These are phyloP conservation scores for Hypsibius dujardini DNA, from an alignment of 1,140 invertebrate genomes.

Conservation along the genomic window DNA sequence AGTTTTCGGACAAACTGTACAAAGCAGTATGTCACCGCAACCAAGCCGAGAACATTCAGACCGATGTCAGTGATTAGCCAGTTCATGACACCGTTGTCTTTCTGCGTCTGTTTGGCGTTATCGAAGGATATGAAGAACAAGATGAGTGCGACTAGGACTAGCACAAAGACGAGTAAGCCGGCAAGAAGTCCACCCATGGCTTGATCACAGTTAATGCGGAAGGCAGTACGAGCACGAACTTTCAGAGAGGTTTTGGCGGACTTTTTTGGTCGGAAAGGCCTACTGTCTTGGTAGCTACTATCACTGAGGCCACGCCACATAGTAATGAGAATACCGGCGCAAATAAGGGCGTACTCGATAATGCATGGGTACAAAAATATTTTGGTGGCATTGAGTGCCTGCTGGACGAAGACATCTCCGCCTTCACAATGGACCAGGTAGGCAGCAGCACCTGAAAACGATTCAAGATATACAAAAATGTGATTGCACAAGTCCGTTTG, in stretches of 20 bases:
- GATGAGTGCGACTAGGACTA: background rate
- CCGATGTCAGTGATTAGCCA: background rate
- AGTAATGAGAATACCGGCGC: background rate
- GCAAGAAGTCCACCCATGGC: background rate
- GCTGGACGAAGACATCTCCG: background rate
- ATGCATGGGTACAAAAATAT: background rate
- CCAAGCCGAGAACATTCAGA: background rate
- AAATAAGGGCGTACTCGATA: background rate
- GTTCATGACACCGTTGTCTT: background rate
- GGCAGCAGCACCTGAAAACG: too few relatives aligned
- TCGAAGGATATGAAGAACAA: background rate
- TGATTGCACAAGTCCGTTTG: too few relatives aligned
- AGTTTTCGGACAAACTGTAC: conserved; percentile 5
- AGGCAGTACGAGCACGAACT: too few relatives aligned
- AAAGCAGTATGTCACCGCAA: background rate
- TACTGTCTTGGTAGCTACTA: background rate
- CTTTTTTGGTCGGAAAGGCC: background rate
- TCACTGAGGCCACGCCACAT: background rate
- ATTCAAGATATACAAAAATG: too few relatives aligned
- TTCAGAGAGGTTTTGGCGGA: too few relatives aligned
- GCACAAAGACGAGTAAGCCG: background rate
- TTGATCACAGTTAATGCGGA: background rate
- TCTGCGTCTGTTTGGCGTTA: background rate
- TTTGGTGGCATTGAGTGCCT: background rate
- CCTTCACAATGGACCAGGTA: background rate